Base-by-base conservation (phyloP, 2,113 vertebrate species). In the Thinocorus orbignyianus region DNA sequence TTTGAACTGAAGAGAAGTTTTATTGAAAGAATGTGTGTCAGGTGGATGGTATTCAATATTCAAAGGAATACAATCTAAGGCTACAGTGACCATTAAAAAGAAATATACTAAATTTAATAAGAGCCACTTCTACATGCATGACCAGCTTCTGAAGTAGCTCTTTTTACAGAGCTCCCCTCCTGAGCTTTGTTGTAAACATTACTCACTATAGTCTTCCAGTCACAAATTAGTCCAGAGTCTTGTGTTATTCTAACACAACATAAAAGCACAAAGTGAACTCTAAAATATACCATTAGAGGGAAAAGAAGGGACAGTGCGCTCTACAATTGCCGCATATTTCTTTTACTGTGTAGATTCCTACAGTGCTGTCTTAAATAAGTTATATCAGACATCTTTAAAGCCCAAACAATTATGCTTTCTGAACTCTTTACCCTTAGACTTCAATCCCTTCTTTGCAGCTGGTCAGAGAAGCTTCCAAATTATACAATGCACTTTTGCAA, bases 341-440 rank as follows among this genome's bases (percentile, higher is more conserved):
- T 91, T 64, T 49, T 37, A 24, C 13, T 19, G 14, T 11, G 31
- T 65, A 46, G 61, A 86, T 54, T 64, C 44, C 69, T 81, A 24
- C 12, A 57, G 64, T 11, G 46, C 19, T 71, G 7, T 25, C 30
- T 80, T 54, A 52, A 79, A 42, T 57, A n/a, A 86, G 33, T 49
- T 73, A 8, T 33, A 42, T 39, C 30, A 77, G 41, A 24, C 69
- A 78, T 42, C 42, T 88, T 51, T 55, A 66, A 58, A 93, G 44
- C 81, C 39, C 65, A 73, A 69, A 55, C 10, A 23, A n/a, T 41
- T 80, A 17, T 9, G 7, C 4, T 73, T 71, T 73, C 31, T 91
- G 58, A 95, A 84, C 61, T 77, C 46, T 71, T 96, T 87, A 25
- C 25, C 46, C n/a, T 71, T 51, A 49, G 44, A 86, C 51, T 88